Conservation (phyloP, 2,888 invertebrate genomes). For the Vesta saturnalis region DNA sequence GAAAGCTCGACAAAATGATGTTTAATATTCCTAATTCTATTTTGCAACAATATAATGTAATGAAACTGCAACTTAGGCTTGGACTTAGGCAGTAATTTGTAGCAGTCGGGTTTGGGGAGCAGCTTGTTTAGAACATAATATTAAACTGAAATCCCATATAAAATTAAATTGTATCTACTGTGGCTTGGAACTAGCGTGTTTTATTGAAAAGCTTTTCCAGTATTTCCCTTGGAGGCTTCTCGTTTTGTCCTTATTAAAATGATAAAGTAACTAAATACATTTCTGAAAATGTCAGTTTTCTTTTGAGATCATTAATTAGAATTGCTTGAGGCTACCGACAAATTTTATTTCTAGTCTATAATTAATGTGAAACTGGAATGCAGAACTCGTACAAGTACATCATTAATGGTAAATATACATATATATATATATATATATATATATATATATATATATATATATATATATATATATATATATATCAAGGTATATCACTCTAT, state of each 20-base stretch:
- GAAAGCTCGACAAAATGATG: conserved; percentile 16
- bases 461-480: too few relatives aligned
- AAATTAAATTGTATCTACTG: conserved; percentile 36
- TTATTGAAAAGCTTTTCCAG: conserved; percentile 21
- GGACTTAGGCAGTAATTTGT: conserved; percentile 31
- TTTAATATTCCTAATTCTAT: conserved; percentile 35
- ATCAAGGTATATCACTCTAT: too few relatives aligned
- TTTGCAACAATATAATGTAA: conserved; percentile 35
- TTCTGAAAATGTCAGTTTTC: conserved; percentile 39
- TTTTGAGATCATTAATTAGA: conserved; percentile 41
- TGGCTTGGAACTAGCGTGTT: conserved; percentile 28
- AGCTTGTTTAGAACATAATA: conserved; percentile 36
- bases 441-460: too few relatives aligned
- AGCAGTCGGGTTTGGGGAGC: conserved; percentile 31
- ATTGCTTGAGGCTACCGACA: conserved; percentile 39
- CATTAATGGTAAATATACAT: conserved; percentile 26
- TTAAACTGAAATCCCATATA: conserved; percentile 37
- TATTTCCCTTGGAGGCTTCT: conserved; percentile 22
- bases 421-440: background rate
- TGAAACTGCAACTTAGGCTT: conserved; percentile 35
- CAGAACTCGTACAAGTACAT: conserved; percentile 34
- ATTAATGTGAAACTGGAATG: conserved; percentile 41
- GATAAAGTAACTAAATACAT: conserved; percentile 35
- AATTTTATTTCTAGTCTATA: conserved; percentile 38
- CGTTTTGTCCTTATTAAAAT: conserved; percentile 36